Base-by-base conservation (phyloP, 1,140 invertebrate species). In the Cherax destructor region DNA sequence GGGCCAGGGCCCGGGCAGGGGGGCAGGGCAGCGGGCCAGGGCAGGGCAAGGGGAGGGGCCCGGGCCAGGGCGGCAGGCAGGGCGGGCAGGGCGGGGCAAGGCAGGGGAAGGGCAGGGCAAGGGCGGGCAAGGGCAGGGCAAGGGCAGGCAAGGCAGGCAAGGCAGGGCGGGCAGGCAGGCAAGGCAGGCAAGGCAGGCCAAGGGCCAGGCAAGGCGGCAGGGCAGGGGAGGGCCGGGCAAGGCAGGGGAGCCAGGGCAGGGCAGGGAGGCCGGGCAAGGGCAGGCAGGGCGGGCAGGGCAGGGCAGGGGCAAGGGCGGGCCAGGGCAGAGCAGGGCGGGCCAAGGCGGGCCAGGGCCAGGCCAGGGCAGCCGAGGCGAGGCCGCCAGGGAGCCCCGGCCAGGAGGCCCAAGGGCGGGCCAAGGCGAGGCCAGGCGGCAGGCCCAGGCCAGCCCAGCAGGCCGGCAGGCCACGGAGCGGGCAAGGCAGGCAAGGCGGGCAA, bases 191-290 rank as follows among this genome's bases (percentile, higher is more conserved):
- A 11, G 56, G 81, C n/a, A 69, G 69, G 79, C 21, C 47, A 21
- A 59, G 56, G 21, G 56, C n/a, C 18, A 21, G 24, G 9, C 11
- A 24, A 72, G 30, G 56, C 30, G 21, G 83, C 65, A 61, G 61
- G 83, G 65, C 30, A 47, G 83, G 69, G 83, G 56, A 65, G 21
- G 41, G 69, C n/a, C n/a, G n/a, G n/a, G n/a, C n/a, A n/a, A n/a
- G 24, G 24, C 18, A 61, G 56, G 11, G 56, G n/a, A 56, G 50
- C 10, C 11, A 41, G n/a, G 79, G 50, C 21, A 52, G 79, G 50
- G 79, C n/a, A n/a, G n/a, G n/a, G n/a, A n/a, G n/a, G n/a, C n/a
- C n/a, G n/a, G n/a, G n/a, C n/a, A n/a, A n/a, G n/a, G n/a, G n/a
- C n/a, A n/a, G n/a, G n/a, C n/a, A n/a, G n/a, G n/a, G n/a, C n/a